Percentiles rank a stretch among this genome's conserved stretches.
Evolutionary conservation across 37 sponge, comb jelly and placozoan genomes (phyloP).

Genomic region (Corticium candelabrum): DNA sequence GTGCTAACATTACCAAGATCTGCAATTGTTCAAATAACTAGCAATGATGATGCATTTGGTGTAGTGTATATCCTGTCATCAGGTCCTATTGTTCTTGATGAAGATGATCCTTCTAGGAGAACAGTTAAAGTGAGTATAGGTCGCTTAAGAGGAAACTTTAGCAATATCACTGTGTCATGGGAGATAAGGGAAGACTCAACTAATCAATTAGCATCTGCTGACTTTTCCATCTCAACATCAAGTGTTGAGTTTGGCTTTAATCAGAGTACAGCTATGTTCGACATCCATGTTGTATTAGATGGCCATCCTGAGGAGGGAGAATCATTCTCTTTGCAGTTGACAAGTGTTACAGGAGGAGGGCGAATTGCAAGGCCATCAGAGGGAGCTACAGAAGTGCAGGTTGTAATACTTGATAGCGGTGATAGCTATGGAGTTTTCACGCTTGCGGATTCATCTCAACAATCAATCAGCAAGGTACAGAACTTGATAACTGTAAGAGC

Average conservation of each 20-base stretch:
- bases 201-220: background rate
- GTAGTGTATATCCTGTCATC: conserved; percentile 32
- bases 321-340: background rate
- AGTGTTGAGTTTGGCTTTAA: background rate
- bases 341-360: background rate
- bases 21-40: conserved; percentile 35
- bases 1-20: background rate
- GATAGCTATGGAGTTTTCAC: conserved; percentile 66
- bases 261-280: background rate
- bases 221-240: background rate
- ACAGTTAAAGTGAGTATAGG: background rate
- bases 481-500: too few species aligned
- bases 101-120: background rate
- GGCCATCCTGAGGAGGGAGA: background rate
- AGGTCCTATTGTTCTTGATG: background rate
- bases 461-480: too few species aligned
- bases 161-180: background rate
- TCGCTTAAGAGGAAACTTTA: background rate
- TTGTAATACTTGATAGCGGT: conserved; percentile 66
- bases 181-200: background rate
- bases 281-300: background rate
- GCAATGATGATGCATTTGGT: conserved; percentile 79
- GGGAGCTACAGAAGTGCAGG: conserved; percentile 20
- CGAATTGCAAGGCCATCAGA: background rate
- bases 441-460: conserved; percentile 23